Evolutionary conservation across 2,797 vertebrate genomes (phyloP), one percentile per base, ranked within the genome.

Genomic region (Rhincodon typus): DNA sequence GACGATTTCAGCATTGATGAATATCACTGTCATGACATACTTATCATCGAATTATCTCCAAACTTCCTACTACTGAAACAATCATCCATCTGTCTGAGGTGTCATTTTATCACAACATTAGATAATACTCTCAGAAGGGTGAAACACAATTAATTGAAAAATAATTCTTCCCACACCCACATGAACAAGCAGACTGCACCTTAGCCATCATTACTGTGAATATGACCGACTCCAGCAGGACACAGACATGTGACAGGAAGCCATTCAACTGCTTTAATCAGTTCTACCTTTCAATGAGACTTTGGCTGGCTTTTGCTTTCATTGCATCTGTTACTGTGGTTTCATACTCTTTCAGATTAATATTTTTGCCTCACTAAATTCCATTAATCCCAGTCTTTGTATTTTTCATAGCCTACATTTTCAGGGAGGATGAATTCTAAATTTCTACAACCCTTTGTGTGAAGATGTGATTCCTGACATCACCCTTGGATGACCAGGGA

Each of bases 21-120:
- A 84, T 84, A 84, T 84, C 82, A 46, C 82, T 84, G 82, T 46
- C 42, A 84, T 84, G 42, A 84, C 82, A 84, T 21, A 84, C 82
- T 46, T 84, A 84, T 84, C 79, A 23, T 82, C 82, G 46, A 25
- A 25, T 84, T 84, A 84, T 84, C 82, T 46, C 8, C 42, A 84
- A 84, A 21, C 21, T 46, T 42, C 82, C 8, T 84, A 46, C 82
- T 42, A 46, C 21, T 46, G 38, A 84, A 21, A 84, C 42, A 8
- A 84, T 84, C 79, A 21, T 84, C 79, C 21, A 84, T 46, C 82
- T 84, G 82, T 84, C 82, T 84, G 82, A 84, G 42, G 21, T 84
- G 82, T 46, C 82, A 84, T 84, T 34, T 46, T 42, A 84, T 23
- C 82, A 46, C 82, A 46, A 84, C 42, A 84, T 25, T 84, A 42